These are phyloP conservation scores for Prosapia bicincta DNA, from an alignment of 2,888 invertebrate genomes.

Conservation along the genomic window DNA sequence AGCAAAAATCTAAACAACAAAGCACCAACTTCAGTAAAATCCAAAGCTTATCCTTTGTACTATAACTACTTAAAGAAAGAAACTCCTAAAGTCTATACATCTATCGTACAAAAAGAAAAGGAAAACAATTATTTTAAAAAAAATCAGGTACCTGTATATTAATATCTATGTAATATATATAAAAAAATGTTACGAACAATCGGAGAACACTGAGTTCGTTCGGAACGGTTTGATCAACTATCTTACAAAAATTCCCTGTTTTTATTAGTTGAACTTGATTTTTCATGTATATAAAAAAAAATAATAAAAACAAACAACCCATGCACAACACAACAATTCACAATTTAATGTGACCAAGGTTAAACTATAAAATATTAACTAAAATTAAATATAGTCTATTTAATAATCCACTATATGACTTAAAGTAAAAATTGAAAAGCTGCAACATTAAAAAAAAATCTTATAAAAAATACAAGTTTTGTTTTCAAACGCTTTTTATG, in stretches of 20 bases:
- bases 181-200: conserved; percentile 17
- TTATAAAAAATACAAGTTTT: neutral
- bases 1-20: neutral
- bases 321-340: conserved; percentile 12
- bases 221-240: conserved; percentile 20
- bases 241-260: conserved; percentile 27
- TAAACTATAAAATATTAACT: conserved; percentile 20
- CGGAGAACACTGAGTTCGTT: conserved; percentile 18
- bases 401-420: conserved; percentile 26
- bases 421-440: conserved; percentile 24
- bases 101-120: conserved; percentile 30
- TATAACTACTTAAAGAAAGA: neutral
- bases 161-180: conserved; percentile 29
- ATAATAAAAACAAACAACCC: conserved; percentile 11
- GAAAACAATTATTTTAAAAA: conserved; percentile 24
- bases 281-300: conserved; percentile 9
- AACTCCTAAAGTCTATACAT: conserved; percentile 19
- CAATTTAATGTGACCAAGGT: conserved; percentile 14
- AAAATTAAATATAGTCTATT: conserved; percentile 27
- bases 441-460: neutral
- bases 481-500: neutral
- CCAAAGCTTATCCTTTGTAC: neutral
- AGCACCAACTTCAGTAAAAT: neutral
- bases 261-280: conserved; percentile 23
- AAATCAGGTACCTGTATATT: conserved; percentile 32